Conservation (phyloP, 2,113 vertebrate species). For the Lanius ludovicianus region DNA sequence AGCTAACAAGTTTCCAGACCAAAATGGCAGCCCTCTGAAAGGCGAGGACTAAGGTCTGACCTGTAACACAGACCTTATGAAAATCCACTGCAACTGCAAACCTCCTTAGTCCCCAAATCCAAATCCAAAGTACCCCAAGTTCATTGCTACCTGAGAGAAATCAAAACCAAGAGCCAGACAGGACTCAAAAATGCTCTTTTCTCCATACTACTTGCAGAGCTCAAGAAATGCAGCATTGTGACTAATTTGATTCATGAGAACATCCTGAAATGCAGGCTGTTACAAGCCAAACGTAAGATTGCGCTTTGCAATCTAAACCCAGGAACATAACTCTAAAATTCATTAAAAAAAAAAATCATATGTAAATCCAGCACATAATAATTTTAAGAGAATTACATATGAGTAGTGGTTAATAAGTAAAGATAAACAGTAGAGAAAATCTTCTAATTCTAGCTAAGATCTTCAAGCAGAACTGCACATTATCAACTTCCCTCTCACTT, state of each 20-base stretch:
- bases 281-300: not conserved
- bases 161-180: not conserved
- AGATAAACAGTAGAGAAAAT: not conserved
- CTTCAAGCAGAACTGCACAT: not conserved
- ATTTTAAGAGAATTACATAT: not conserved
- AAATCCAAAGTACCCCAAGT: not conserved
- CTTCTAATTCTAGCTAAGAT: not conserved
- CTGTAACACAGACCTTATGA: not conserved
- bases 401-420: not conserved
- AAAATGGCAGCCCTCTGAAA: not conserved
- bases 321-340: not conserved
- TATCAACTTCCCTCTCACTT: not conserved
- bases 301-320: not conserved
- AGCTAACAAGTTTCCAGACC: not conserved
- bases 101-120: not conserved
- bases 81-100: not conserved
- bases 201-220: not conserved
- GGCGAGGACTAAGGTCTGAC: not conserved
- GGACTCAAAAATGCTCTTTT: not conserved
- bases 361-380: not conserved
- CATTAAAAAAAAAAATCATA: slow-evolving; percentile 5
- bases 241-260: not conserved
- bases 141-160: not conserved
- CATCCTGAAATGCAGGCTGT: not conserved
- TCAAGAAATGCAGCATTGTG: not conserved